Conservation (phyloP, 2,888 invertebrate species). For the Eugnorisma glareosa region DNA sequence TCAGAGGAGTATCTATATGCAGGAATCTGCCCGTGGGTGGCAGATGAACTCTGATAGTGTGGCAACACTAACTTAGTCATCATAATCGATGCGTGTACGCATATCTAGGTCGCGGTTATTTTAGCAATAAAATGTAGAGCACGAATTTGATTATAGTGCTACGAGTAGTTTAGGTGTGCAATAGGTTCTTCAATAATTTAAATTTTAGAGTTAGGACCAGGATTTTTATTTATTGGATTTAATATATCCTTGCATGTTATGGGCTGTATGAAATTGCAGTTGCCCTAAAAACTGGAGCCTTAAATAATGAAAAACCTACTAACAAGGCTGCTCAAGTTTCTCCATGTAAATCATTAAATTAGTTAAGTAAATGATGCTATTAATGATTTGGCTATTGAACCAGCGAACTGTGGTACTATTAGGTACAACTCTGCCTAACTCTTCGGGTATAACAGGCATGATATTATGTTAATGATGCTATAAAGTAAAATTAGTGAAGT, state of each 20-base stretch:
- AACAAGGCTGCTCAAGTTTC: background rate
- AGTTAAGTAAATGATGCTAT: background rate
- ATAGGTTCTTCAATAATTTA: background rate
- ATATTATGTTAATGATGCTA: background rate
- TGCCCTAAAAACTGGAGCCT: background rate
- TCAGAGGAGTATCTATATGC: slow-evolving; percentile 31
- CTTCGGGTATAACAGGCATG: background rate
- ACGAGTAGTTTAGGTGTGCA: slow-evolving; percentile 34
- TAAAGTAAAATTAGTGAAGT: background rate
- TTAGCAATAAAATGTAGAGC: slow-evolving; percentile 9
- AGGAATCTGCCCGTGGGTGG: slow-evolving; percentile 60
- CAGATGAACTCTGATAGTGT: slow-evolving; percentile 34
- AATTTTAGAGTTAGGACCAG: background rate
- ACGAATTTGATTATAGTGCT: slow-evolving; percentile 17
- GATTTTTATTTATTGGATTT: background rate
- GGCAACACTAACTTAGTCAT: slow-evolving; percentile 54
- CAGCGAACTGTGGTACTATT: background rate
- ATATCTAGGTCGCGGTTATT: slow-evolving; percentile 40
- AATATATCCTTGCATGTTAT: background rate
- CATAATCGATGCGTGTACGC: slow-evolving; percentile 38
- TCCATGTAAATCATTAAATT: background rate
- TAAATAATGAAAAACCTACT: background rate
- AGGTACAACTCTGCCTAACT: background rate
- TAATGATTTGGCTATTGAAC: background rate
- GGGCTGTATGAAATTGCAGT: background rate